phyloP scores from a whole-genome alignment of 2,797 vertebrate genomes.

The Anniella stebbinsi region DNA sequence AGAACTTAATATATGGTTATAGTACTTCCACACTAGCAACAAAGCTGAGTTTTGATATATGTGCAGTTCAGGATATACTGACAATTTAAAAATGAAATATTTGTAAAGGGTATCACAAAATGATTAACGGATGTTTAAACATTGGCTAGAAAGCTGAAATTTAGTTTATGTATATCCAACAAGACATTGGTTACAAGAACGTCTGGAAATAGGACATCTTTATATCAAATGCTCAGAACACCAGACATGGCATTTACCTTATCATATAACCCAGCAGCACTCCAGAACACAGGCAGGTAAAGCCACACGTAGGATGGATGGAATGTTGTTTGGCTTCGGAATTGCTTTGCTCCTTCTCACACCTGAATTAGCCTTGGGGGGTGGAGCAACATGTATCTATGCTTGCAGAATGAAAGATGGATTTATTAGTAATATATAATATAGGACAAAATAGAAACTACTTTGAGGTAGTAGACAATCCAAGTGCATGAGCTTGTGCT shows the following conservation, averaged over 20 bases:
- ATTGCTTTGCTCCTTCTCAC: neutral
- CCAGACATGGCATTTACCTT: neutral
- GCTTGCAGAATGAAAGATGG: neutral
- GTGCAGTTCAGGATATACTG: no score
- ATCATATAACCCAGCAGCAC: neutral
- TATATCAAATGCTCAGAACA: neutral
- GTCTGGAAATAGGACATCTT: neutral
- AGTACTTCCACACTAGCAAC: no score
- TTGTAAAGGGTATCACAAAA: no score
- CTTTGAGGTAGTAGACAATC: neutral
- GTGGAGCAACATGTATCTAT: neutral
- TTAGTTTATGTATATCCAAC: no score
- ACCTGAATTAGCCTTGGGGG: neutral
- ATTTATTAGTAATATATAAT: neutral
- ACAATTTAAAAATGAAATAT: no score
- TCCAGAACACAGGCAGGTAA: neutral
- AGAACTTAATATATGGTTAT: no score
- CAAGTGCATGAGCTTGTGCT: no score
- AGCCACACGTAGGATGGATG: neutral
- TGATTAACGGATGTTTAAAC: neutral
- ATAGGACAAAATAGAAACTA: neutral
- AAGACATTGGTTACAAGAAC: neutral
- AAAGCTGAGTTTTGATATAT: no score
- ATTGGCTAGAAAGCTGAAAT: neutral
- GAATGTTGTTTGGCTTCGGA: neutral